These are phyloP conservation scores for Leptinotarsa haldemani DNA, from an alignment of 2,888 invertebrate species.

Conservation along the genomic window DNA sequence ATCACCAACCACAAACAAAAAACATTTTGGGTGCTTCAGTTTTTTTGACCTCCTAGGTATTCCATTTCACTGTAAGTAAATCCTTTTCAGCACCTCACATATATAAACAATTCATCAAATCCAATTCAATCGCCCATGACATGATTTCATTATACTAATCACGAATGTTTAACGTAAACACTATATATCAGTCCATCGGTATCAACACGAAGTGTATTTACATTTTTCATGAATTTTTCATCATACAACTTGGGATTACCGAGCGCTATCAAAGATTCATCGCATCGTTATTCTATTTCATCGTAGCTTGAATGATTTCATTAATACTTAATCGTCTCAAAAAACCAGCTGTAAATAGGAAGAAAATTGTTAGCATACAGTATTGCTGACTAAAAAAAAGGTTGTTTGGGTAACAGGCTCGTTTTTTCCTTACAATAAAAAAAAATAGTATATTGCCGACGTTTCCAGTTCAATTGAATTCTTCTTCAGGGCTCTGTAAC, in stretches of 20 bases:
- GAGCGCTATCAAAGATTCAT: conserved; percentile 5
- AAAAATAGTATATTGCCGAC: no score
- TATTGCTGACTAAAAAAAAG: no score
- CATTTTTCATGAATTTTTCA: conserved; percentile 15
- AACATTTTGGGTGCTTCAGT: no score
- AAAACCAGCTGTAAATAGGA: not conserved
- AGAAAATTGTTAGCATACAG: not conserved
- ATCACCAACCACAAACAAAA: no score
- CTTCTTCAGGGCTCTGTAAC: no score
- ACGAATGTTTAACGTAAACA: conserved; percentile 13
- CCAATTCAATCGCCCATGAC: not conserved
- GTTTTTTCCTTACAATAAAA: no score
- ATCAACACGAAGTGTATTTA: conserved; percentile 3
- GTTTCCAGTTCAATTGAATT: no score
- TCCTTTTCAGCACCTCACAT: no score
- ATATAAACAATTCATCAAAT: not conserved
- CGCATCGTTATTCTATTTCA: conserved; percentile 10
- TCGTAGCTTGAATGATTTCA: conserved; percentile 1
- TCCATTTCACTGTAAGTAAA: no score
- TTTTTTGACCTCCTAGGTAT: no score
- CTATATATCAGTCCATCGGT: not conserved
- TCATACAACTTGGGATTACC: conserved; percentile 5
- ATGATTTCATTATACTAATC: not conserved
- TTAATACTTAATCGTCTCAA: conserved; percentile 5
- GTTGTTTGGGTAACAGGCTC: no score